phyloP scores from a whole-genome alignment of 2,113 vertebrate genomes.

The Pluvialis apricaria region DNA sequence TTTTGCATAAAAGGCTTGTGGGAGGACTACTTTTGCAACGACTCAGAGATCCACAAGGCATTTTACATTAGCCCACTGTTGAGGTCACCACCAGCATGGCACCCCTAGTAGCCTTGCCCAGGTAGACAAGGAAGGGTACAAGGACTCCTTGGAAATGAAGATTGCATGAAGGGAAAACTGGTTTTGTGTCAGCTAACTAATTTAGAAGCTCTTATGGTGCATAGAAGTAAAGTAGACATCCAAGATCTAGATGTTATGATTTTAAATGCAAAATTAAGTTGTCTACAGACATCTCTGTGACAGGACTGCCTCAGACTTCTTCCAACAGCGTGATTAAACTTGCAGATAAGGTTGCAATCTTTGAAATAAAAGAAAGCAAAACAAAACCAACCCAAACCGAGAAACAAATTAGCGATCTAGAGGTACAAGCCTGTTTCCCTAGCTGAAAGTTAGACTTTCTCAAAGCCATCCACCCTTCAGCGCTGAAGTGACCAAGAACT shows the following conservation, averaged over 20 bases:
- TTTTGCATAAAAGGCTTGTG: neutral
- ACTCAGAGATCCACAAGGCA: neutral
- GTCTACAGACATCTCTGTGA: neutral
- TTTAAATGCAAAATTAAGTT: slow-evolving; percentile 4
- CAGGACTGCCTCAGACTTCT: neutral
- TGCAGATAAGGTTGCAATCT: neutral
- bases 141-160: neutral
- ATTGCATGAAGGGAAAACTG: neutral
- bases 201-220: neutral
- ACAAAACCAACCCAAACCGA: neutral
- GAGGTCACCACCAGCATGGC: neutral
- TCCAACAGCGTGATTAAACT: neutral
- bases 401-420: neutral
- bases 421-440: neutral
- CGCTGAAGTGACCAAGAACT: fast-evolving
- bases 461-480: neutral
- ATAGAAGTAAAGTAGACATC: neutral
- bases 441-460: neutral
- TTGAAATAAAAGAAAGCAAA: neutral
- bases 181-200: neutral
- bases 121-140: neutral
- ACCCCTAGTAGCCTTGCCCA: neutral
- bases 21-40: neutral
- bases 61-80: neutral
- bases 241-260: neutral